Conservation (phyloP, 2,797 vertebrate species). For the Oryzias dopingdopingensis region DNA sequence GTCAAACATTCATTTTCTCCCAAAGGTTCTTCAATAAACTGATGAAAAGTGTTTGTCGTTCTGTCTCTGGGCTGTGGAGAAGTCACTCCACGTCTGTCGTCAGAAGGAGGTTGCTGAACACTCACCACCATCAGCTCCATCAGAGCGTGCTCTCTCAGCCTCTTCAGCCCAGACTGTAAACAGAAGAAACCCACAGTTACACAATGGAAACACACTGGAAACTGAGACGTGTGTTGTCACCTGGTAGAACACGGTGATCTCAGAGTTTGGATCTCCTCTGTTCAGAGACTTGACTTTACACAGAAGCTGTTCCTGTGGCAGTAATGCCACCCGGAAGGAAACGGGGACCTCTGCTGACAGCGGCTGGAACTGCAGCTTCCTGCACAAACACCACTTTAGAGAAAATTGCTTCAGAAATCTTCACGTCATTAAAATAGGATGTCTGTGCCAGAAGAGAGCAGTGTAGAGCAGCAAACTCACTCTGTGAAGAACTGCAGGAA, state of each 20-base stretch:
- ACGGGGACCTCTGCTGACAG: slow-evolving; percentile 82
- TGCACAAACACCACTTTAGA: slow-evolving; percentile 28
- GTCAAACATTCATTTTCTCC: no score
- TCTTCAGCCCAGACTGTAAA: slow-evolving; percentile 86
- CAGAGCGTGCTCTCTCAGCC: slow-evolving; percentile 85
- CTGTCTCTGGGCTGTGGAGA: no score
- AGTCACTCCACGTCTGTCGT: no score
- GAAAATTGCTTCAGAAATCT: neutral
- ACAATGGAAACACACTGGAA: neutral
- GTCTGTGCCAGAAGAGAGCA: neutral
- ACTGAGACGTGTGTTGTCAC: slow-evolving; percentile 45
- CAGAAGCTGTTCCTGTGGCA: slow-evolving; percentile 75
- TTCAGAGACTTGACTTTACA: slow-evolving; percentile 85
- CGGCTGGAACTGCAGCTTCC: slow-evolving; percentile 80
- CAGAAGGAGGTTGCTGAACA: slow-evolving; percentile 6
- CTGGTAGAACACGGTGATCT: slow-evolving; percentile 89
- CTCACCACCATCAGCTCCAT: slow-evolving; percentile 97
- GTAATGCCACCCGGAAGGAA: slow-evolving; percentile 82
- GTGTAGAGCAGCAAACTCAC: slow-evolving; percentile 76
- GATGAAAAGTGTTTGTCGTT: no score
- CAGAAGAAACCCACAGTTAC: neutral
- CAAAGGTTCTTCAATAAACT: no score
- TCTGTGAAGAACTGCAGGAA: slow-evolving; percentile 87
- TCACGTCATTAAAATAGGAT: neutral
- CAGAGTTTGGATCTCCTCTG: slow-evolving; percentile 83